A percentile compares a stretch with the other conserved stretches of the same genome.
phyloP scores from a whole-genome alignment of 2,888 invertebrate genomes.

The Euclidia mi region DNA sequence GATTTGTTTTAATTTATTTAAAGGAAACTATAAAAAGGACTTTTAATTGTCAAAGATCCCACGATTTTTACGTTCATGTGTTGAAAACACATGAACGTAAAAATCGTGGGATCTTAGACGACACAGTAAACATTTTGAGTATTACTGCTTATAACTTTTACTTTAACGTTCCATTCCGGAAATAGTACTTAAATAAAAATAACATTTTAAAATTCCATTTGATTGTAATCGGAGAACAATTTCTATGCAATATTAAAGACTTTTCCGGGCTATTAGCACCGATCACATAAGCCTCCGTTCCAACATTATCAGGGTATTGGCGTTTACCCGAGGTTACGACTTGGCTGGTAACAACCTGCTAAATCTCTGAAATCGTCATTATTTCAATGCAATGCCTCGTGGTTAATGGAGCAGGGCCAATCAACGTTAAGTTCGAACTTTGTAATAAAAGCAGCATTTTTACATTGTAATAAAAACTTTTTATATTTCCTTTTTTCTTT shows the following conservation, averaged over 20 bases:
- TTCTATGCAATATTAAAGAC: neutral
- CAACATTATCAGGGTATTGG: conserved; percentile 19
- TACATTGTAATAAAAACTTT: no score
- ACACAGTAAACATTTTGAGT: no score
- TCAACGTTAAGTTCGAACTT: no score
- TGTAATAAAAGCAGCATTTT: no score
- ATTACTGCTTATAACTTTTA: no score
- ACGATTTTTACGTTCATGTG: no score
- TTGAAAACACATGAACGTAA: no score
- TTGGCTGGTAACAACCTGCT: conserved; percentile 12
- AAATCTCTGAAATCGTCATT: conserved; percentile 19
- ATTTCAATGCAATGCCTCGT: conserved; percentile 17
- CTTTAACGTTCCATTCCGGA: neutral
- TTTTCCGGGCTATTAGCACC: neutral
- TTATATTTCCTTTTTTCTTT: no score
- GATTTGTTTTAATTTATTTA: no score
- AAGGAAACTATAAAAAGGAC: no score
- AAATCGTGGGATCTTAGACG: no score
- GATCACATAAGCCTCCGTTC: conserved; percentile 11
- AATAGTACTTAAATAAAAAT: neutral
- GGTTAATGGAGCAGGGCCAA: conserved; percentile 27
- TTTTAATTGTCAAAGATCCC: no score
- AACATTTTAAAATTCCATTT: neutral
- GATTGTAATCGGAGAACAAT: neutral
- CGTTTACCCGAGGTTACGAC: conserved; percentile 13